These are phyloP conservation scores for Calameuta pallipes DNA, from an alignment of 2,888 invertebrate species.

Conservation along the genomic window DNA sequence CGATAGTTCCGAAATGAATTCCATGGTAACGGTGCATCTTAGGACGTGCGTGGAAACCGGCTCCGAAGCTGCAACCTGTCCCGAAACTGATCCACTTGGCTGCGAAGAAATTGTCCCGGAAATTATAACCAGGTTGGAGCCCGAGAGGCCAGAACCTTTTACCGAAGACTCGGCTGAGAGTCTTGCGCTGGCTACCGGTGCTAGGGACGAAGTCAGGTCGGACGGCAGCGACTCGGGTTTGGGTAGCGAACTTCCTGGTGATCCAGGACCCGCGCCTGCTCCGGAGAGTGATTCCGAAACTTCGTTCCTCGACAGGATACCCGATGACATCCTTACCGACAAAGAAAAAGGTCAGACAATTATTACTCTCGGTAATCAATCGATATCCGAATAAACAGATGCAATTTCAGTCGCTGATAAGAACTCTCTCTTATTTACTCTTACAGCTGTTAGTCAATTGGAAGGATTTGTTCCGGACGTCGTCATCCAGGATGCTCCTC, in stretches of 20 bases:
- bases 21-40: constrained; percentile 22
- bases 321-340: constrained; percentile 61
- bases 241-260: constrained; percentile 80
- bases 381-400: neutral
- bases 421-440: neutral
- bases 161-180: constrained; percentile 63
- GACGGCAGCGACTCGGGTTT: constrained; percentile 88
- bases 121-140: constrained; percentile 53
- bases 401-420: neutral
- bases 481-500: constrained; percentile 34
- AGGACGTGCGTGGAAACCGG: constrained; percentile 29
- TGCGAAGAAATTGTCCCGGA: constrained; percentile 43
- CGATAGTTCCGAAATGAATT: constrained; percentile 43
- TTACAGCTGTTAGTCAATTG: constrained; percentile 47
- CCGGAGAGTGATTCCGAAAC: constrained; percentile 69
- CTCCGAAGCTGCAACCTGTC: constrained; percentile 36
- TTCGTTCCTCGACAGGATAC: constrained; percentile 68
- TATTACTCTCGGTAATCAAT: neutral
- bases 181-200: constrained; percentile 52
- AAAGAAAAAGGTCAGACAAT: constrained; percentile 55
- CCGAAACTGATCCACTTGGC: constrained; percentile 46
- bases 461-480: constrained; percentile 42
- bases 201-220: constrained; percentile 69
- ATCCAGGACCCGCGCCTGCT: constrained; percentile 63
- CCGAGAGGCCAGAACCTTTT: constrained; percentile 56